phyloP scores from a whole-genome alignment of 2,888 invertebrate species.

The Balanococcus diminutus region DNA sequence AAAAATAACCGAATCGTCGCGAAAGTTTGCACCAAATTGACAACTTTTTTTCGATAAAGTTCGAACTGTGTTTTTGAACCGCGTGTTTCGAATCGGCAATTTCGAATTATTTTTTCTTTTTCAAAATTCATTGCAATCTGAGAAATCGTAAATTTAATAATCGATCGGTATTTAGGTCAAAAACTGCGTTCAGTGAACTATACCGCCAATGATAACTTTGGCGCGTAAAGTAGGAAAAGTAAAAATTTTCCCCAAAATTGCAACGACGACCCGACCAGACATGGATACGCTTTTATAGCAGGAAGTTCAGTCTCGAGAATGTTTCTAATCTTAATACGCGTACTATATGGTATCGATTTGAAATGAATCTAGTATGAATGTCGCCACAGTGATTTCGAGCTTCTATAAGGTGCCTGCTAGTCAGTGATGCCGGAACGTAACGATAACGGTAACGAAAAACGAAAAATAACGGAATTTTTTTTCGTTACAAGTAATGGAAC shows the following conservation, averaged over 20 bases:
- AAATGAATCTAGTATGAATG: not conserved
- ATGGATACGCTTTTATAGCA: not conserved
- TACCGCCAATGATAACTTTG: not conserved
- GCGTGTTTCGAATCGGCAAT: not conserved
- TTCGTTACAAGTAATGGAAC: too few relatives aligned
- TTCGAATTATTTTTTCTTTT: not conserved
- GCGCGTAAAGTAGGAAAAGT: not conserved
- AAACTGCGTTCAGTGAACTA: constrained; percentile 26
- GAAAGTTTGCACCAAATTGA: not conserved
- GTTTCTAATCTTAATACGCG: constrained; percentile 7
- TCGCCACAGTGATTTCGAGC: not conserved
- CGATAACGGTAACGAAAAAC: too few relatives aligned
- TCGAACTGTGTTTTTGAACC: not conserved
- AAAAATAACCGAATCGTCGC: constrained; percentile 7
- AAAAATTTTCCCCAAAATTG: constrained; percentile 16
- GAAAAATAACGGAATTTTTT: too few relatives aligned
- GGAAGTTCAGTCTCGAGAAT: not conserved
- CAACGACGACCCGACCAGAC: not conserved
- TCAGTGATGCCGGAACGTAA: too few relatives aligned
- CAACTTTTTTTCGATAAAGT: not conserved
- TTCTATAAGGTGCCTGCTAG: too few relatives aligned
- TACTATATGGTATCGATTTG: constrained; percentile 26
- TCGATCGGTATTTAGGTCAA: constrained; percentile 25
- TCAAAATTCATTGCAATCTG: not conserved
- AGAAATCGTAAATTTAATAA: constrained; percentile 25